Conservation (phyloP, 2,888 invertebrate genomes). For the Hemithea aestivaria region DNA sequence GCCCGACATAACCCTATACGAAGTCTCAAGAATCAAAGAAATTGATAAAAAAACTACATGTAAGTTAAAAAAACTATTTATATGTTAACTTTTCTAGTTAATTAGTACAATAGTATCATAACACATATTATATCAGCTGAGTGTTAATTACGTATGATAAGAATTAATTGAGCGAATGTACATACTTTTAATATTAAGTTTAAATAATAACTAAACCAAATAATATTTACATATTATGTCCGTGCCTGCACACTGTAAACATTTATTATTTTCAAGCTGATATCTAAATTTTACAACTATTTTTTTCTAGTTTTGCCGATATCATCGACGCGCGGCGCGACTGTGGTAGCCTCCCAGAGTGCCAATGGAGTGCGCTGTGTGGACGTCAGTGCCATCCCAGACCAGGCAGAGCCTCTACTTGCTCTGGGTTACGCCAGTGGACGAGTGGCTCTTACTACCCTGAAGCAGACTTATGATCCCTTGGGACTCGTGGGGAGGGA, state of each 20-base stretch:
- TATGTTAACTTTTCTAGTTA: no score
- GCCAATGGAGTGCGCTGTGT: slow-evolving; percentile 92
- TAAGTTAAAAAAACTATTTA: slow-evolving; percentile 29
- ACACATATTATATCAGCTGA: no score
- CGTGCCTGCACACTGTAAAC: no score
- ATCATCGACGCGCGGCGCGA: slow-evolving; percentile 84
- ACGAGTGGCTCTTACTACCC: slow-evolving; percentile 88
- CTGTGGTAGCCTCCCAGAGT: slow-evolving; percentile 85
- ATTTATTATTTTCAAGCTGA: background rate
- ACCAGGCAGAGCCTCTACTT: slow-evolving; percentile 87
- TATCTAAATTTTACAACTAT: background rate
- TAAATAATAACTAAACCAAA: no score
- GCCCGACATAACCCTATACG: slow-evolving; percentile 92
- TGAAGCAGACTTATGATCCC: slow-evolving; percentile 85
- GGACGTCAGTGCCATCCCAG: slow-evolving; percentile 88
- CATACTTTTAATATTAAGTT: no score
- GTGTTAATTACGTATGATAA: no score
- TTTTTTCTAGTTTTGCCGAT: slow-evolving; percentile 80
- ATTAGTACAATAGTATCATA: no score
- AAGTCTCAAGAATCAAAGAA: slow-evolving; percentile 82
- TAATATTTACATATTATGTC: no score
- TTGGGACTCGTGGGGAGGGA: slow-evolving; percentile 86
- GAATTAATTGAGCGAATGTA: no score
- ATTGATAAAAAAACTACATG: slow-evolving; percentile 71
- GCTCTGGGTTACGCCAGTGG: slow-evolving; percentile 95